A percentile compares a stretch with the other conserved stretches of the same genome.
Conservation (phyloP, 1,140 invertebrate species). For the Brachionus rubens region DNA sequence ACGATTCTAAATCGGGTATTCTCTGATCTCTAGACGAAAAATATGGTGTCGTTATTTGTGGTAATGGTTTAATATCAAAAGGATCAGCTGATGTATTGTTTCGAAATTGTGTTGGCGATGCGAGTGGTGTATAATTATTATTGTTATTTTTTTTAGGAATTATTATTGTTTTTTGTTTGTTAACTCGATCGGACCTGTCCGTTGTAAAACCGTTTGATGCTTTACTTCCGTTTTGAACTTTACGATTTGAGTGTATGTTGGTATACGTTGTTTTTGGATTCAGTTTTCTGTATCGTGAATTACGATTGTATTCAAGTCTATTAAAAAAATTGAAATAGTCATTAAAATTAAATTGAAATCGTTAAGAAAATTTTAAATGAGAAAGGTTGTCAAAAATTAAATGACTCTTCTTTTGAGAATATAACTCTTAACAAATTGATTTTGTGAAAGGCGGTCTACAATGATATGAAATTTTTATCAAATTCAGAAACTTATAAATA, state of each 20-base stretch:
- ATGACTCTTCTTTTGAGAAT: too few relatives aligned
- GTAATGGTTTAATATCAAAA: conserved; percentile 30
- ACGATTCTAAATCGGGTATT: conserved; percentile 22
- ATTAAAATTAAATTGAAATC: too few relatives aligned
- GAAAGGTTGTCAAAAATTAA: neutral
- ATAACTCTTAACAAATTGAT: too few relatives aligned
- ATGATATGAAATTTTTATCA: too few relatives aligned
- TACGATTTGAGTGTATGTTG: conserved; percentile 1
- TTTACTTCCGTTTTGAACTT: neutral
- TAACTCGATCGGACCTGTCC: neutral
- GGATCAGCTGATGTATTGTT: conserved; percentile 36
- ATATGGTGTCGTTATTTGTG: conserved; percentile 23
- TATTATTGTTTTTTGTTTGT: conserved; percentile 25
- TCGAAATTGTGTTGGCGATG: conserved; percentile 11
- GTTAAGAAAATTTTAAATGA: too few relatives aligned
- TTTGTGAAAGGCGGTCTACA: too few relatives aligned
- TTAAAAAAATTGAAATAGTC: neutral
- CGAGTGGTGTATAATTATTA: conserved; percentile 10
- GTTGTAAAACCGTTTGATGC: neutral
- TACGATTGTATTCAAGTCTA: conserved; percentile 13
- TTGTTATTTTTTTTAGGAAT: neutral
- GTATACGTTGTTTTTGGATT: conserved; percentile 30
- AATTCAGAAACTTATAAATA: too few relatives aligned
- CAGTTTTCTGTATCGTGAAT: conserved; percentile 15
- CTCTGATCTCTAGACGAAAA: neutral